phyloP scores from a whole-genome alignment of 2,113 vertebrate genomes.

The Cephalopholis sonnerati region DNA sequence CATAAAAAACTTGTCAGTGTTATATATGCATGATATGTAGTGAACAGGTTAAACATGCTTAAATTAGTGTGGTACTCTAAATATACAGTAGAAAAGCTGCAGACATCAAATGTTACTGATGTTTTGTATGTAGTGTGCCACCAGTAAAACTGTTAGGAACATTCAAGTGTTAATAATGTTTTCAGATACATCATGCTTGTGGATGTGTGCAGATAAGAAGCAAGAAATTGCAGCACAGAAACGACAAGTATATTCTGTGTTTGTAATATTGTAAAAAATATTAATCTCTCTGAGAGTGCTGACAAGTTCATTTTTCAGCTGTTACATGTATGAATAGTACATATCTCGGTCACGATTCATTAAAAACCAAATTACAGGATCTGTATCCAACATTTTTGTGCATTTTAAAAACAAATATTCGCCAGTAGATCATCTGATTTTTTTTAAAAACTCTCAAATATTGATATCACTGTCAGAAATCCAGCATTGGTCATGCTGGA shows the following conservation, averaged over 20 bases:
- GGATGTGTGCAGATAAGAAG: background rate
- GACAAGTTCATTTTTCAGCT: background rate
- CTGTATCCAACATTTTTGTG: background rate
- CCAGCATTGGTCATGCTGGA: background rate
- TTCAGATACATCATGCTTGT: background rate
- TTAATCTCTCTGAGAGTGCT: background rate
- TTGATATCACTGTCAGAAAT: background rate
- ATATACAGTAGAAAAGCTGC: background rate
- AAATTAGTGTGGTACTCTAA: background rate
- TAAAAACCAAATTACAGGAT: background rate
- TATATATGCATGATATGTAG: background rate
- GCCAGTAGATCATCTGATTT: background rate
- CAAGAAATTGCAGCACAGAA: background rate
- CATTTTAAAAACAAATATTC: background rate
- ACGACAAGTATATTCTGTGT: background rate
- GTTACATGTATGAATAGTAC: background rate
- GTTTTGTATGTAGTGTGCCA: background rate
- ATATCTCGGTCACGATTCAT: background rate
- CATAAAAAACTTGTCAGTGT: background rate
- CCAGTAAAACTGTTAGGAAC: background rate
- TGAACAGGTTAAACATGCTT: background rate
- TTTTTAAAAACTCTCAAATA: background rate
- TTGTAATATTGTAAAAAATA: too few species aligned
- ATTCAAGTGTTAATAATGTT: background rate
- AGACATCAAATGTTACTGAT: background rate